Evolutionary conservation across 2,797 vertebrate species (phyloP), one percentile per base, ranked within the genome.

Genomic region (Furcifer pardalis): DNA sequence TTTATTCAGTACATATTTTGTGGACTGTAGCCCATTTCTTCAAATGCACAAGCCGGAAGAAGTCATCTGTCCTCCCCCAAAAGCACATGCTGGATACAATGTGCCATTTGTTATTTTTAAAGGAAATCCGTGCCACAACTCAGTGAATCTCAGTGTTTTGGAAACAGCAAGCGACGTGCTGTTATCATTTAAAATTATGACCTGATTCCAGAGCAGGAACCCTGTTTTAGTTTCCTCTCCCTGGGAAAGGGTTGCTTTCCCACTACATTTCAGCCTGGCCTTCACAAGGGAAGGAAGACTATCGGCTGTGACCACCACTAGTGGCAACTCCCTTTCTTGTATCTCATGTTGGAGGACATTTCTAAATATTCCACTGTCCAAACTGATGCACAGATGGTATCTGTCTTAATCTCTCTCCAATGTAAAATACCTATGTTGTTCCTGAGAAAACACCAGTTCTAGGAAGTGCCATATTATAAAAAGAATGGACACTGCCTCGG

Each of bases 381-480:
- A 72, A 63, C 60, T 52, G 68, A 84, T 63, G 86, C 27, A 7
- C 84, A 89, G 80, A 59, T 86, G 91, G 85, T 88, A 92, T 75
- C 78, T 85, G 83, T 85, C 79, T 60, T 84, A 52, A 87, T 87
- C 87, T 91, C 83, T 82, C 71, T 56, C 69, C 88, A 87, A 84
- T 81, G 44, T 79, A 88, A 44, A 81, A 84, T 63, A 69, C 72
- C 77, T 71, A 72, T 25, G 27, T 71, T 46, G n/a, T 71, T 77
- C 84, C 81, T 89, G 77, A 79, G 81, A 87, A 40, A n/a, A 1
- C 49, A 79, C 85, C 86, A 84, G 63, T 88, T 84, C 75, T 87
- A 92, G 90, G 90, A 92, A 91, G 37, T 1, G 1, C 89, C 88
- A 86, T 81, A 83, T 90, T 81, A 83, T 90, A 92, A 92, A 90